Conservation (phyloP, 2,797 vertebrate genomes). For the Sciurus carolinensis region DNA sequence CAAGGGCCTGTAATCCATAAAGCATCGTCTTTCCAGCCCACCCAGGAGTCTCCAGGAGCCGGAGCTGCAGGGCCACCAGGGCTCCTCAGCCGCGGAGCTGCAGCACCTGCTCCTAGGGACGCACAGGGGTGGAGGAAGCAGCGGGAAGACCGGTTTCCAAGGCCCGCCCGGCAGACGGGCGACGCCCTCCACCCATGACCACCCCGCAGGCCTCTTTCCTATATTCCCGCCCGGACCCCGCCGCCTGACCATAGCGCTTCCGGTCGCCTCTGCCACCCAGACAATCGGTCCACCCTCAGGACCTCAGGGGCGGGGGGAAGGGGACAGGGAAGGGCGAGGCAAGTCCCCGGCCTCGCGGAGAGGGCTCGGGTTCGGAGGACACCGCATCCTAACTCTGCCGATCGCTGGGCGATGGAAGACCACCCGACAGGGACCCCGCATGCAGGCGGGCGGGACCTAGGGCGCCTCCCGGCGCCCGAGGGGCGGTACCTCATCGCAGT, state of each 20-base stretch:
- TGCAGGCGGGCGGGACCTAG: neutral
- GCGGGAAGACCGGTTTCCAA: constrained; percentile 58
- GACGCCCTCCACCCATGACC: constrained; percentile 1
- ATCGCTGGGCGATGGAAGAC: neutral
- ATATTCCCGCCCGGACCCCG: neutral
- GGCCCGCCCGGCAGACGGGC: neutral
- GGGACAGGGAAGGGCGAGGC: neutral
- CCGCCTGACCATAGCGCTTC: neutral
- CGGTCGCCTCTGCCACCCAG: neutral
- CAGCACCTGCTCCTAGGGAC: constrained; percentile 6
- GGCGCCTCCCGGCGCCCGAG: neutral
- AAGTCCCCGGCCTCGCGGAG: neutral
- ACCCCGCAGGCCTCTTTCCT: neutral
- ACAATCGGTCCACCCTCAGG: neutral
- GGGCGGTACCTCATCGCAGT: constrained; percentile 88
- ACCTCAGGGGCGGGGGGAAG: neutral
- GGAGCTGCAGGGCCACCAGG: neutral
- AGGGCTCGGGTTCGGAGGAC: neutral
- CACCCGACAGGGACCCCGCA: neutral
- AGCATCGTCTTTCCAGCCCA: constrained; percentile 46
- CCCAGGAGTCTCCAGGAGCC: neutral
- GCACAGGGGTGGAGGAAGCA: constrained; percentile 23
- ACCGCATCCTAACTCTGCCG: neutral
- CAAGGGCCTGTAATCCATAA: constrained; percentile 21
- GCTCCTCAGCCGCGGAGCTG: neutral